Evolutionary conservation across 2,113 vertebrate genomes (phyloP), one percentile per base, ranked within the genome.

Genomic region (Sturnus vulgaris): DNA sequence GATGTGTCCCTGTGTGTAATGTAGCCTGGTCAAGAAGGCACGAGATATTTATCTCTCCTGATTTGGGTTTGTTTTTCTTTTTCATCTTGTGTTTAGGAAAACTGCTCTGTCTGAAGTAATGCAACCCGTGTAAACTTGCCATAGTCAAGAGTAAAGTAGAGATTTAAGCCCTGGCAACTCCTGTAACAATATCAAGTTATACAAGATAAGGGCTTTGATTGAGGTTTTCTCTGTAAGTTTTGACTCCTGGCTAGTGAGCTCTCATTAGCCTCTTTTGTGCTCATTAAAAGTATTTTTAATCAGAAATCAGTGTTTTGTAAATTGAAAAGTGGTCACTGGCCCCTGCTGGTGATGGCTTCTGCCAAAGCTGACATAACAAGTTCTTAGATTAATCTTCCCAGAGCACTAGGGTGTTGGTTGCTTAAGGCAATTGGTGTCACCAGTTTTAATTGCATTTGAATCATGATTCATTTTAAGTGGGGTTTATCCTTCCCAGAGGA

Each of bases 371-470:
- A 92, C 61, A 27, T 63, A 94, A 90, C 42, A 0, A 93, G 90
- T 93, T 95, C 65, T 64, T 3, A 59, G 59, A 73, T 31, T 70
- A 24, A 95, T 89, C 76, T 47, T 95, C 39, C 31, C 65, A 19
- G 91, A 63, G 82, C 39, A 20, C 33, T 53, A 46, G 88, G 86
- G 88, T 96, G 91, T 95, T 94, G 83, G 83, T 94, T 92, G 71
- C 91, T 94, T 88, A 12, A 81, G 86, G 86, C 83, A 79, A 4
- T 46, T 92, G 77, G 44, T 91, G 96, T 84, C 82, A 90, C 52
- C 33, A 65, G 37, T 79, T 92, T 25, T 93, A 95, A 94, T 94
- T 96, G 91, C 77, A 53, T 89, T 95, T 94, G 86, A 94, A 68
- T 89, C 65, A 42, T 91, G 40, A 31, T 75, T 93, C 71, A 86